These are phyloP conservation scores for Pelodiscus sinensis DNA, from an alignment of 2,113 vertebrate genomes.

Conservation along the genomic window DNA sequence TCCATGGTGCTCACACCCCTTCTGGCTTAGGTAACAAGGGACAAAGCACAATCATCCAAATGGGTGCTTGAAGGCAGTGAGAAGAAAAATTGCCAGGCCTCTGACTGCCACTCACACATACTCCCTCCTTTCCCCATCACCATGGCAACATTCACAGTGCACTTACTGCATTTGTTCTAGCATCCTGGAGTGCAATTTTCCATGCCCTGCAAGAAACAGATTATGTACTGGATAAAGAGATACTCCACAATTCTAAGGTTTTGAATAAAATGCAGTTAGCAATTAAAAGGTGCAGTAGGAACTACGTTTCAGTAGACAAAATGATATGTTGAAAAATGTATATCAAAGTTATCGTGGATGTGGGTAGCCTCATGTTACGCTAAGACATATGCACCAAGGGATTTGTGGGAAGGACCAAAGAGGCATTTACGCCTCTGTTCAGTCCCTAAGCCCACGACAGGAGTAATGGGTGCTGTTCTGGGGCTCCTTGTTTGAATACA, in stretches of 20 bases:
- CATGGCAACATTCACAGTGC: not conserved
- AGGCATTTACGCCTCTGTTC: slow-evolving; percentile 8
- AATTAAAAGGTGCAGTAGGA: not conserved
- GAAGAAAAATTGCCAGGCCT: not conserved
- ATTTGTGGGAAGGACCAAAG: not conserved
- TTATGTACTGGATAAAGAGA: slow-evolving; percentile 27
- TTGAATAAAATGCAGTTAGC: not conserved
- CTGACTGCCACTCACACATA: not conserved
- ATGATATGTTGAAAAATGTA: not conserved
- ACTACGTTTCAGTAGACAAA: not conserved
- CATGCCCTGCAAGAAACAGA: slow-evolving; percentile 75
- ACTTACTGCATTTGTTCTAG: slow-evolving; percentile 83
- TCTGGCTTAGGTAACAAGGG: not conserved
- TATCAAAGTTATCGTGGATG: not conserved
- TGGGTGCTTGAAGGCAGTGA: not conserved
- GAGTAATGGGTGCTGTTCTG: not conserved
- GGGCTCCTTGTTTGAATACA: not conserved
- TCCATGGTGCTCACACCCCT: not conserved
- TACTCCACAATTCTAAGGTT: not conserved
- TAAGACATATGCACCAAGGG: not conserved
- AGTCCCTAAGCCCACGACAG: not conserved
- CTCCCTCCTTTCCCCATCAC: not conserved
- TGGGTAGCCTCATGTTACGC: not conserved
- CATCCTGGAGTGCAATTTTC: slow-evolving; percentile 84
- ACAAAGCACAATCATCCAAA: not conserved